A percentile compares a stretch with the other conserved stretches of the same genome.
These are phyloP conservation scores for Callyntrura sp. DNA, from an alignment of 2,888 invertebrate species.

Conservation along the genomic window DNA sequence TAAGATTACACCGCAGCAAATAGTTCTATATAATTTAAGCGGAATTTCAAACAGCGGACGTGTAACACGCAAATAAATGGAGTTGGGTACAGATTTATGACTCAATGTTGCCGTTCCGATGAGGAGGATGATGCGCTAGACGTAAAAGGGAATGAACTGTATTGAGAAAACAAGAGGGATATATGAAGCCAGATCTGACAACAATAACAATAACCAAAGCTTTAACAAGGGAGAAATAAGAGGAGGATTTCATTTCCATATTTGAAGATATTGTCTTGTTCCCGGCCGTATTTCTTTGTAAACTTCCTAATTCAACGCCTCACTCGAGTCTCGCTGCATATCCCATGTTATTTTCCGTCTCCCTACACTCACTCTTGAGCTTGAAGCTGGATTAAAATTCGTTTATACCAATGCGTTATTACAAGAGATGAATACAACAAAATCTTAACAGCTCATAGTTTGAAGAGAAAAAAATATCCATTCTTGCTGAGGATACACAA, in stretches of 20 bases:
- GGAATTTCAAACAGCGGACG: background rate
- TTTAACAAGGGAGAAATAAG: slow-evolving; percentile 54
- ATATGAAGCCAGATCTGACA: background rate
- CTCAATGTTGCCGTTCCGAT: slow-evolving; percentile 28
- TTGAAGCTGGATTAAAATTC: background rate
- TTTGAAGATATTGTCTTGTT: slow-evolving; percentile 76
- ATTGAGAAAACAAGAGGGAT: slow-evolving; percentile 22
- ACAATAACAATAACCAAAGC: slow-evolving; percentile 45
- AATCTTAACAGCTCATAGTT: background rate
- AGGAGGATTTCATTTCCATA: slow-evolving; percentile 79
- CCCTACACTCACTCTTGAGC: background rate
- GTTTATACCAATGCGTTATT: background rate
- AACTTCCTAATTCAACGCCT: slow-evolving; percentile 28
- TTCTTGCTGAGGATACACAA: slow-evolving; percentile 6
- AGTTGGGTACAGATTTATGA: slow-evolving; percentile 56
- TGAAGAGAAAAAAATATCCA: background rate
- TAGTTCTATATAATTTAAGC: background rate
- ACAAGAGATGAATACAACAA: slow-evolving; percentile 2
- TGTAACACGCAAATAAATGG: slow-evolving; percentile 11
- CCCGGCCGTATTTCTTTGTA: slow-evolving; percentile 55
- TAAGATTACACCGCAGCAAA: too few relatives aligned
- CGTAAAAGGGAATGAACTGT: slow-evolving; percentile 65
- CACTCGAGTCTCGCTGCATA: slow-evolving; percentile 2
- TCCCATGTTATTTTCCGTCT: slow-evolving; percentile 12
- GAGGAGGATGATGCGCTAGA: background rate